Evolutionary conservation across 2,113 vertebrate species (phyloP).

Genomic region (Bufo gargarizans): DNA sequence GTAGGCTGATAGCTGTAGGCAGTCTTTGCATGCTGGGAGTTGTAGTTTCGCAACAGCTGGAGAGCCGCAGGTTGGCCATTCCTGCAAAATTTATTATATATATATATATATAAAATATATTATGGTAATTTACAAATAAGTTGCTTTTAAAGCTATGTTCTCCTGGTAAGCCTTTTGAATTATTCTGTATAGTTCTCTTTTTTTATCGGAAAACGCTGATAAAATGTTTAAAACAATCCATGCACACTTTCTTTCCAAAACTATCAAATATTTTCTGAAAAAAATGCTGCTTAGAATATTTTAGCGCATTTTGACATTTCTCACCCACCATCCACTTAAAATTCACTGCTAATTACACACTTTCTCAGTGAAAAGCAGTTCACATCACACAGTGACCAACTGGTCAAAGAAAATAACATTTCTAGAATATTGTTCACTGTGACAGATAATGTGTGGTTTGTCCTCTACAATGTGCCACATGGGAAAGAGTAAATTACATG

Average conservation of each 20-base stretch:
- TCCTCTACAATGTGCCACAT: neutral
- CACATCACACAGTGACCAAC: slow-evolving; percentile 21
- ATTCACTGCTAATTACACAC: slow-evolving; percentile 41
- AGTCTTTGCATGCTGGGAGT: no score
- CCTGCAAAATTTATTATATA: no score
- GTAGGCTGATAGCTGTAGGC: no score
- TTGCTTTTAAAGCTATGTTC: neutral
- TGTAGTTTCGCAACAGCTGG: no score
- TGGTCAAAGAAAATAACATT: slow-evolving; percentile 25
- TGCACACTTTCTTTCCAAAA: neutral
- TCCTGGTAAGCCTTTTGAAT: neutral
- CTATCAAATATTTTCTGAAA: neutral
- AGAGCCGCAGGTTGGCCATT: no score
- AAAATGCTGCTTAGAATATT: slow-evolving; percentile 19
- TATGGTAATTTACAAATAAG: neutral
- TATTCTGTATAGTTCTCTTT: neutral
- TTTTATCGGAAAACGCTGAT: neutral
- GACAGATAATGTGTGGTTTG: slow-evolving; percentile 1
- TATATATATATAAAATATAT: neutral
- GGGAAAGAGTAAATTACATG: neutral
- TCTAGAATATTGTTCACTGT: neutral
- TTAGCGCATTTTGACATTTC: slow-evolving; percentile 35
- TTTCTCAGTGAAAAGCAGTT: slow-evolving; percentile 14
- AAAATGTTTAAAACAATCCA: neutral
- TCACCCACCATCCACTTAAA: slow-evolving; percentile 40